Evolutionary conservation across 2,888 invertebrate genomes (phyloP).

Genomic region (Agapostemon virescens): DNA sequence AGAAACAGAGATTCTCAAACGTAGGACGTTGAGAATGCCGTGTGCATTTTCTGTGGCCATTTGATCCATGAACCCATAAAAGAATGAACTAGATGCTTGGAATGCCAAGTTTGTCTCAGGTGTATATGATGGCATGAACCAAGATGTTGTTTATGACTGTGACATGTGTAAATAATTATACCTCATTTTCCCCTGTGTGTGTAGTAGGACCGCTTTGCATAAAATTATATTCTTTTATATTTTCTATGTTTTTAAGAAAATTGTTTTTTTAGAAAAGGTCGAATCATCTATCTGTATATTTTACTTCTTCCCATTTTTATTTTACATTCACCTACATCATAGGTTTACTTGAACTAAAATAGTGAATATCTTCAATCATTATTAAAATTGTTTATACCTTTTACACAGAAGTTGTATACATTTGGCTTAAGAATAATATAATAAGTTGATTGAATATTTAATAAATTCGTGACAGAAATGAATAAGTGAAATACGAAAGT

Average conservation of each 20-base stretch:
- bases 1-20: neutral
- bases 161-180: neutral
- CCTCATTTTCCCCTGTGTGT: neutral
- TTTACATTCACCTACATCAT: too few relatives aligned
- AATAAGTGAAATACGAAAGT: too few relatives aligned
- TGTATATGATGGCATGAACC: neutral
- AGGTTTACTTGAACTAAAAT: neutral
- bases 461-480: too few relatives aligned
- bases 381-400: too few relatives aligned
- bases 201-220: neutral
- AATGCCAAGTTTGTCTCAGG: slow-evolving; percentile 21
- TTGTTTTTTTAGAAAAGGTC: too few relatives aligned
- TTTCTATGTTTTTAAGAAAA: neutral
- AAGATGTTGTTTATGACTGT: neutral
- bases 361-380: too few relatives aligned
- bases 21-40: neutral
- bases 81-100: slow-evolving; percentile 7
- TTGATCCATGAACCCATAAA: slow-evolving; percentile 4
- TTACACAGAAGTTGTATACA: too few relatives aligned
- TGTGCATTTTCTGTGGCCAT: neutral
- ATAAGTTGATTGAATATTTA: too few relatives aligned
- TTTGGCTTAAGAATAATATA: too few relatives aligned
- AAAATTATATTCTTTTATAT: neutral
- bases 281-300: too few relatives aligned
- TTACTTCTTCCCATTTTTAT: too few relatives aligned